phyloP scores from a whole-genome alignment of 1,140 invertebrate genomes.

The Marisa cornuarietis region DNA sequence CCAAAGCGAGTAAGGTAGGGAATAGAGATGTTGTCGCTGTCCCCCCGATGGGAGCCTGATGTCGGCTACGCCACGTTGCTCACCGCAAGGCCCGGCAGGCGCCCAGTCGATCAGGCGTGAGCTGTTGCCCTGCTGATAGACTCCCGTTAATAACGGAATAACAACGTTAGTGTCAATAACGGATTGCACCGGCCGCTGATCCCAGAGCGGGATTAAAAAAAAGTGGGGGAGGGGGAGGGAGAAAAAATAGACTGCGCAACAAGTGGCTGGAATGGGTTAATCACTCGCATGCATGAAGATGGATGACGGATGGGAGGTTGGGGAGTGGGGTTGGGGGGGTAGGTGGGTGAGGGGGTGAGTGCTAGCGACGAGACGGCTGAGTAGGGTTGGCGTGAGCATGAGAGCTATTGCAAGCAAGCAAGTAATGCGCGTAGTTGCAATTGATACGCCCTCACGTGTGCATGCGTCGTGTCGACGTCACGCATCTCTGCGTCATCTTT shows the following conservation, averaged over 20 bases:
- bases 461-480: background rate
- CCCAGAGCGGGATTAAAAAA: background rate
- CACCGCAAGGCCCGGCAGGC: background rate
- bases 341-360: no score
- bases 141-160: constrained; percentile 3
- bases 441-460: background rate
- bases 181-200: background rate
- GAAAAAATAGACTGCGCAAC: background rate
- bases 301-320: no score
- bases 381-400: no score
- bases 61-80: background rate
- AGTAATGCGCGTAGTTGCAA: no score
- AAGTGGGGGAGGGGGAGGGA: no score
- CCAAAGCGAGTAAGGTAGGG: background rate
- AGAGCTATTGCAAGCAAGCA: no score
- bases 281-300: no score
- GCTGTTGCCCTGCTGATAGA: background rate
- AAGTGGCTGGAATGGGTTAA: background rate
- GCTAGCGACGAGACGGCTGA: no score
- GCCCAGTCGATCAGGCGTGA: background rate
- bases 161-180: constrained; percentile 11
- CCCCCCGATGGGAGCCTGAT: background rate
- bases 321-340: no score
- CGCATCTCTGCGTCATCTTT: background rate
- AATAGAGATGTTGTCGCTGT: background rate